These are phyloP conservation scores for Oscheius sp. DNA, from an alignment of 2,888 invertebrate species.

Conservation along the genomic window DNA sequence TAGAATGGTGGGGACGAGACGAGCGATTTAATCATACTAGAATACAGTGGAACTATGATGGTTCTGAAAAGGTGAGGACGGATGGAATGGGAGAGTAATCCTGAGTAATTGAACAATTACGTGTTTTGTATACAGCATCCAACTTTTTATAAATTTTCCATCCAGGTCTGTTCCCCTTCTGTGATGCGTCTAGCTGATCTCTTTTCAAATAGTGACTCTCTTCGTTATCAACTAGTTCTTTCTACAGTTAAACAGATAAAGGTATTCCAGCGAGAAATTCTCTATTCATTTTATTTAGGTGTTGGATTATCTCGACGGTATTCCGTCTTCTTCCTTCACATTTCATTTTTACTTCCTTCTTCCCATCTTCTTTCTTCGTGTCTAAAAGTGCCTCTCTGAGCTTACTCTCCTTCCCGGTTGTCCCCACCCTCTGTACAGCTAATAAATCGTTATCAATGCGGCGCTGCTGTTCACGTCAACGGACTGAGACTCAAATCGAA, in stretches of 20 bases:
- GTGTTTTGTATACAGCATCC: too few relatives aligned
- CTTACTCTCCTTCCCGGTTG: neutral
- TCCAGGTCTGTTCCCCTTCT: constrained; percentile 63
- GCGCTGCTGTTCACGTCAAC: neutral
- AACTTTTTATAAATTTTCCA: too few relatives aligned
- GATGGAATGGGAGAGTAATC: too few relatives aligned
- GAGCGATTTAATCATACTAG: constrained; percentile 56
- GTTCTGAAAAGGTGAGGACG: constrained; percentile 64
- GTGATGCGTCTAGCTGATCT: constrained; percentile 57
- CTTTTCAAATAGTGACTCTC: constrained; percentile 57
- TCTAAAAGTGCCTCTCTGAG: constrained; percentile 1
- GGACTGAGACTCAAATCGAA: neutral
- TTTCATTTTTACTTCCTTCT: neutral
- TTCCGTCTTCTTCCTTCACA: constrained; percentile 31
- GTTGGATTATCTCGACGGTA: constrained; percentile 47
- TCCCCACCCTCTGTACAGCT: too few relatives aligned
- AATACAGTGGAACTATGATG: constrained; percentile 61
- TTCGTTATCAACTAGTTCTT: constrained; percentile 64
- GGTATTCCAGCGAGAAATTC: constrained; percentile 15
- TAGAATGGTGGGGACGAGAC: constrained; percentile 65
- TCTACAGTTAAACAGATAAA: constrained; percentile 65
- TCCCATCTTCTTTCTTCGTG: neutral
- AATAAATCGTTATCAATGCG: neutral
- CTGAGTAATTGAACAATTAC: too few relatives aligned
- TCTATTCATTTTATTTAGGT: constrained; percentile 25